Conservation (phyloP, 2,797 vertebrate genomes). For the Zalophus californianus region DNA sequence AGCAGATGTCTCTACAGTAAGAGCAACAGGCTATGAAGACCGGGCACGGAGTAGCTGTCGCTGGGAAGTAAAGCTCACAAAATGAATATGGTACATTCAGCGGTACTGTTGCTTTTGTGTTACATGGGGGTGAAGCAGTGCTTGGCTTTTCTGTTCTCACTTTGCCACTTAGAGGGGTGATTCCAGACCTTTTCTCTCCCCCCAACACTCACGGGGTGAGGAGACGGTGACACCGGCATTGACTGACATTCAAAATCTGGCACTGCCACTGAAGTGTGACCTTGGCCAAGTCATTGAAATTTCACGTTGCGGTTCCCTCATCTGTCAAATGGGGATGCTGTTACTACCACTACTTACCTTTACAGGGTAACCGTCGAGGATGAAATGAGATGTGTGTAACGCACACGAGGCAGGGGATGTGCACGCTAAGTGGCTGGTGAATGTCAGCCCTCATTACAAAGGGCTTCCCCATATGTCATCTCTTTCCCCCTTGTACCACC, state of each 20-base stretch:
- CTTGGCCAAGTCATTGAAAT: neutral
- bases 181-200: neutral
- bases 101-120: neutral
- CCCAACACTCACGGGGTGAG: neutral
- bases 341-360: no score
- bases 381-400: neutral
- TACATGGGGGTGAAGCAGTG: neutral
- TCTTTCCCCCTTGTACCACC: neutral
- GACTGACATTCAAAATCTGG: neutral
- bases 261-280: neutral
- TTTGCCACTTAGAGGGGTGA: neutral
- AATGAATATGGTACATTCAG: neutral
- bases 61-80: neutral
- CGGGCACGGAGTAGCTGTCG: rapidly evolving
- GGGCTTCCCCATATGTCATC: neutral
- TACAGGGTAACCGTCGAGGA: neutral
- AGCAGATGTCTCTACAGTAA: neutral
- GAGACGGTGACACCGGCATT: neutral
- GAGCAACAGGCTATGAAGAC: neutral
- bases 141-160: neutral
- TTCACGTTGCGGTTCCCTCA: neutral
- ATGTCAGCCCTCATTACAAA: neutral
- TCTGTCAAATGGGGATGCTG: neutral
- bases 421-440: neutral
- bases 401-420: rapidly evolving